A percentile compares a stretch with the other conserved stretches of the same genome.
Conservation (phyloP, 2,113 vertebrate genomes). For the Micronycteris hirsuta region DNA sequence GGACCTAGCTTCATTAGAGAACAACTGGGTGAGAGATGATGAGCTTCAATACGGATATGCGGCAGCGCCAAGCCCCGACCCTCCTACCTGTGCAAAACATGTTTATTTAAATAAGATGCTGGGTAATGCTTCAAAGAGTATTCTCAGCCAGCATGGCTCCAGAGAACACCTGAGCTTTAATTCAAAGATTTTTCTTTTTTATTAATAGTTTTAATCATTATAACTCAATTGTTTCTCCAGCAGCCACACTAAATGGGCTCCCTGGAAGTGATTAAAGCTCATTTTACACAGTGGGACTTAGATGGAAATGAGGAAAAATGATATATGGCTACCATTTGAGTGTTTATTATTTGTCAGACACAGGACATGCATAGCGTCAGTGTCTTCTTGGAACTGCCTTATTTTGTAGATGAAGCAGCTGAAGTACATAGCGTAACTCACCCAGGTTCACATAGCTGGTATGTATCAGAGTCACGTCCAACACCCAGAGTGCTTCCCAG, state of each 20-base stretch:
- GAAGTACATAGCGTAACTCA: background rate
- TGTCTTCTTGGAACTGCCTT: background rate
- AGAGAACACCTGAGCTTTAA: conserved; percentile 1
- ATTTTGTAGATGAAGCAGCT: background rate
- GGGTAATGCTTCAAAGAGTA: background rate
- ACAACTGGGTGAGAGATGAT: background rate
- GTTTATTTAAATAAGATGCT: background rate
- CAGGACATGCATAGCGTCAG: background rate
- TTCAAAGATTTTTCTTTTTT: background rate
- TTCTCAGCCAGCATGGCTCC: background rate
- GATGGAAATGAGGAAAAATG: background rate
- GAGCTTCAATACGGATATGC: background rate
- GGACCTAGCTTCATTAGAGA: background rate
- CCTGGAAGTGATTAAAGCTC: background rate
- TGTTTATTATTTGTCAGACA: background rate
- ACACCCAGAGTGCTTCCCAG: background rate
- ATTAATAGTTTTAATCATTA: background rate
- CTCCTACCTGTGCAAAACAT: background rate
- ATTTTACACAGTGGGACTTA: background rate
- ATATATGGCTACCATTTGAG: background rate
- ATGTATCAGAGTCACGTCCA: background rate
- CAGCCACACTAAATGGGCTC: background rate
- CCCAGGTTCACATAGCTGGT: background rate
- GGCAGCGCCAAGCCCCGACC: fast-evolving
- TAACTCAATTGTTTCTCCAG: background rate